These are phyloP conservation scores for Tragelaphus imberbis DNA, from an alignment of 2,113 vertebrate genomes.

Conservation along the genomic window DNA sequence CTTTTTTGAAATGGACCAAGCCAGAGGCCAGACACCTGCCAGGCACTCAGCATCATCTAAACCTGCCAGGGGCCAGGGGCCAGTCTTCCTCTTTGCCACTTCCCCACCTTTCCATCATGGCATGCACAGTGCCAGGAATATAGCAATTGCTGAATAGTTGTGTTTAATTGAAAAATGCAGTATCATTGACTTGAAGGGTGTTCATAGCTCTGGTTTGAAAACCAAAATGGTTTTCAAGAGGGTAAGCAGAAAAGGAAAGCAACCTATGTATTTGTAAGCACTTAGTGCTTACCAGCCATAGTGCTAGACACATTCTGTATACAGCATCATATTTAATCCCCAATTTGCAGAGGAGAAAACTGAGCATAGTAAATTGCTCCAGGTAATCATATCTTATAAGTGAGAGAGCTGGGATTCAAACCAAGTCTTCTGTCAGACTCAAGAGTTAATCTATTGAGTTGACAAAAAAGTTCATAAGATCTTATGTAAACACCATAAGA, in stretches of 20 bases:
- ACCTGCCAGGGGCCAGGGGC: neutral
- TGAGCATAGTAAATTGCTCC: neutral
- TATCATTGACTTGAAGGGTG: neutral
- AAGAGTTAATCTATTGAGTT: neutral
- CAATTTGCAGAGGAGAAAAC: neutral
- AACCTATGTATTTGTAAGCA: neutral
- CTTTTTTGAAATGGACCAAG: neutral
- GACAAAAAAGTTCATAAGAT: neutral
- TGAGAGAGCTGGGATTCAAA: neutral
- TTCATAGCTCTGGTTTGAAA: neutral
- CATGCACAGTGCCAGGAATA: neutral
- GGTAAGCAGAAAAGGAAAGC: neutral
- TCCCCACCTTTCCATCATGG: neutral
- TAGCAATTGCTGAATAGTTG: neutral
- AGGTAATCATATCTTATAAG: neutral
- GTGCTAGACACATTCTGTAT: neutral
- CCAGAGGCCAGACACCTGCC: neutral
- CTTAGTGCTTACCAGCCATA: neutral
- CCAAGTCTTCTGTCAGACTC: neutral
- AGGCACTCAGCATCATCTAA: neutral
- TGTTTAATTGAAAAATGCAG: neutral
- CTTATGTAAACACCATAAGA: neutral
- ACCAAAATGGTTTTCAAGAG: neutral
- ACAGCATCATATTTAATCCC: neutral
- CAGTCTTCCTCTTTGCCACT: neutral